Base-by-base conservation (phyloP, 2,888 invertebrate genomes). In the Eupithecia vulgata region DNA sequence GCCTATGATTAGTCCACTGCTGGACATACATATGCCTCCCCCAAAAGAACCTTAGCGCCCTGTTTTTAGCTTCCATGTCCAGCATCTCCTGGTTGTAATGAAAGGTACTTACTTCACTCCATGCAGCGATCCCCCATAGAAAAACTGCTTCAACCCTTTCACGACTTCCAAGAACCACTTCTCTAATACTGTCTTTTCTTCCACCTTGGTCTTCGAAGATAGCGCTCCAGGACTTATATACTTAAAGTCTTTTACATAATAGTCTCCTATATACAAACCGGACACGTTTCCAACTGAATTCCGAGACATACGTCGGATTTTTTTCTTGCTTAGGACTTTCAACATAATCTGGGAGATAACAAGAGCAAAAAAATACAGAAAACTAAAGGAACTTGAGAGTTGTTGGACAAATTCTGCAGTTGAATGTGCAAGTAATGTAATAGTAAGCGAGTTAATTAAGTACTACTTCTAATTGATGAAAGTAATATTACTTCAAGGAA, bases 101-200 rank as follows among this genome's bases (percentile, higher is more conserved):
- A 52, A 21, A 61, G 2, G 17, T 17, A 91, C 93, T 91, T 75
- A 94, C 94, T 94, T 94, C 21, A 94, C 91, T 73, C 94, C 94
- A 82, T 94, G 94, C 48, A 94, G 80, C 67, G 92, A 91, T 45
- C 94, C 94, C 67, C 90, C 89, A 77, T 91, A 91, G 78, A 93
- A 90, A 79, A 94, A 90, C 82, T 93, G 91, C 81, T 90, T 91
- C 72, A 92, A 76, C 1, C 94, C 94, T 65, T 82, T 87, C 79
- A 90, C 80, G 30, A 93, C 85, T 83, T 92, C 90, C 5, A 72
- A 77, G 0, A 86, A 74, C 93, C 92, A 94, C 79, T 87, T 80
- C 71, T 89, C 85, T 21, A 86, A 68, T 72, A 88, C 76, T 25
- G 85, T 84, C 76, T 73, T 81, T 59, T 80, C 67, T 52, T 42